Evolutionary conservation across 1,140 invertebrate genomes (phyloP).

Genomic region (Caenorhabditis tropicalis): DNA sequence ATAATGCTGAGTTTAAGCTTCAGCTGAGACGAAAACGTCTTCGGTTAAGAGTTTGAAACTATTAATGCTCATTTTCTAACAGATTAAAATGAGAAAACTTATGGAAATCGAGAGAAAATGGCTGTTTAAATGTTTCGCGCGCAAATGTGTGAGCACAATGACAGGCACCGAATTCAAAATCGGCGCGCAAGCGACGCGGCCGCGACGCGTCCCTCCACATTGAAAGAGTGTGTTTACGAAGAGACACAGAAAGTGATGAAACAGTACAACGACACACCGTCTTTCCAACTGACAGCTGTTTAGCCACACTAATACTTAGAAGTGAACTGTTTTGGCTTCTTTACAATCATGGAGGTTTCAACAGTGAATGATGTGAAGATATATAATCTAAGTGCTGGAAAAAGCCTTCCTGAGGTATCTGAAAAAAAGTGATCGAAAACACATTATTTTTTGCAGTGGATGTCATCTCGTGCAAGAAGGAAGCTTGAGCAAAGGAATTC

Average conservation of each 20-base stretch:
- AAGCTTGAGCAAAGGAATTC: conserved; percentile 87
- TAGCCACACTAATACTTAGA: background rate
- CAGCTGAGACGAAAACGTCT: too few relatives aligned
- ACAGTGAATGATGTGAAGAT: conserved; percentile 90
- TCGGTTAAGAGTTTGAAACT: too few relatives aligned
- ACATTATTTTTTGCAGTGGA: conserved; percentile 80
- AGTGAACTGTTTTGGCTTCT: background rate
- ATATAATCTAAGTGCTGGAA: conserved; percentile 94
- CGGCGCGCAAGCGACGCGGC: conserved; percentile 15
- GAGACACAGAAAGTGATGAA: background rate
- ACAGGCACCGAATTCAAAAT: background rate
- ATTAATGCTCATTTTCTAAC: too few relatives aligned
- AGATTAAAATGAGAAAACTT: too few relatives aligned
- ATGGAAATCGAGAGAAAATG: too few relatives aligned
- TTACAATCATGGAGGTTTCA: conserved; percentile 74
- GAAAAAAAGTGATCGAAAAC: background rate
- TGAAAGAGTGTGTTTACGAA: background rate
- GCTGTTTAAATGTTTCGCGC: too few relatives aligned
- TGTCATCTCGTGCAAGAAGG: conserved; percentile 86
- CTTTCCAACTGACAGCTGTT: too few relatives aligned
- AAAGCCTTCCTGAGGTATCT: conserved; percentile 89
- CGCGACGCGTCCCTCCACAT: background rate
- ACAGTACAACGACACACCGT: background rate
- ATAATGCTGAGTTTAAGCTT: too few relatives aligned
- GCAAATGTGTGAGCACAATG: too few relatives aligned